phyloP scores from a whole-genome alignment of 2,888 invertebrate genomes.

The Lasioglossum figueresi region DNA sequence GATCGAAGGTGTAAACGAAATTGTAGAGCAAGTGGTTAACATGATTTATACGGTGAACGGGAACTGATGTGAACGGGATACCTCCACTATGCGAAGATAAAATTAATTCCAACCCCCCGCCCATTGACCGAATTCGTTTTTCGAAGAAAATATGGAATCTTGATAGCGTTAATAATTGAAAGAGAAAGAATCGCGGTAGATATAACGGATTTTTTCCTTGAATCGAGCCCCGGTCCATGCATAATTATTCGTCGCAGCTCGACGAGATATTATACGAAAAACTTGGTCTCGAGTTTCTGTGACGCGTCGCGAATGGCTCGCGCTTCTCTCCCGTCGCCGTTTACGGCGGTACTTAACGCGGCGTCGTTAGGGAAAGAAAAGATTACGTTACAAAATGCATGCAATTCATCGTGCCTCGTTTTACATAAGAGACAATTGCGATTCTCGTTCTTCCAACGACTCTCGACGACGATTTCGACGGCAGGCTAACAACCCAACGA shows the following conservation, averaged over 20 bases:
- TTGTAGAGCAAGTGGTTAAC: no score
- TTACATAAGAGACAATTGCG: constrained; percentile 59
- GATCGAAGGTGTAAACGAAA: no score
- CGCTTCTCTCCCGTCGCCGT: constrained; percentile 28
- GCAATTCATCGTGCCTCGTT: constrained; percentile 56
- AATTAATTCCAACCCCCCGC: no score
- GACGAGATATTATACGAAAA: background rate
- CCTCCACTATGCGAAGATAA: no score
- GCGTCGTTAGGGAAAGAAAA: constrained; percentile 45
- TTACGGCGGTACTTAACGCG: constrained; percentile 27
- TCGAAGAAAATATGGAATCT: background rate
- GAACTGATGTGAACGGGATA: no score
- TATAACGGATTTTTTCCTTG: background rate
- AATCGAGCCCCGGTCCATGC: background rate
- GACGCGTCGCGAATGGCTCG: background rate
- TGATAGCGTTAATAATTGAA: background rate
- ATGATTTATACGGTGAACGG: no score
- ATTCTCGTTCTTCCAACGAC: constrained; percentile 43
- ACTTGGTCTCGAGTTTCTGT: background rate
- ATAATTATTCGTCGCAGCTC: background rate
- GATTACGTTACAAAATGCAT: constrained; percentile 56
- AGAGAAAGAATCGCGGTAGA: background rate
- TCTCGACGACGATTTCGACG: constrained; percentile 20
- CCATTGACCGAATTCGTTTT: background rate
- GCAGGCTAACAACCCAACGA: background rate